Base-by-base conservation (phyloP, 2,113 vertebrate genomes). In the Cichladusa arquata region DNA sequence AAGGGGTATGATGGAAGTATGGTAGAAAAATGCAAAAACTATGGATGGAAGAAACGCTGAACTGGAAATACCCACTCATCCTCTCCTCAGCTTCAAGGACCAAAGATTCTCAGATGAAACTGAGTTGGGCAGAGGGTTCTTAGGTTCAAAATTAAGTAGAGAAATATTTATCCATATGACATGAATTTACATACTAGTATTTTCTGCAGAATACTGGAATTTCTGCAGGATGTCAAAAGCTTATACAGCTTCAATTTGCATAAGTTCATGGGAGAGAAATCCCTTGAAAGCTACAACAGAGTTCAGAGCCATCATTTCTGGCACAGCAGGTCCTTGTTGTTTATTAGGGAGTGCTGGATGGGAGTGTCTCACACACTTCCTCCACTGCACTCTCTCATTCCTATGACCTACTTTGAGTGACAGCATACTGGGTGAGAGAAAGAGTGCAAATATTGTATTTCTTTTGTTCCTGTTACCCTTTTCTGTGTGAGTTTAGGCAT, bases 91-190 rank as follows among this genome's bases (percentile, higher is more conserved):
- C n/a, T 53, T 74, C 19, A 67, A 58, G 17, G 19, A 45, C 4
- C 4, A 67, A 67, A 67, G 9, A 18, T 28, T 72, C 6, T 60
- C 34, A 47, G 4, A 25, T 19, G n/a, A 57, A 81, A 74, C 5
- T 20, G 12, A 3, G 1, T 3, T n/a, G 14, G 5, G 13, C 12
- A 38, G 2, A 2, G 2, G 2, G 8, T 16, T 14, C 31, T 61
- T 48, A 54, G 18, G 12, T 34, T 61, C 31, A 73, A 90, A 92
- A 73, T n/a, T 25, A 15, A 28, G 6, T 34, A n/a, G 9, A 47
- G 8, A 69, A 4, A 60, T 40, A 50, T 48, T 86, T 53, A 71
- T 38, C 16, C 16, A 33, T 38, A 10, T 19, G 7, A 51, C 19
- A 62, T 14, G 18, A 48, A 82, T 74, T 53, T 72, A 38, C 29